phyloP scores from a whole-genome alignment of 2,888 invertebrate genomes.

The Ditula angustiorana region DNA sequence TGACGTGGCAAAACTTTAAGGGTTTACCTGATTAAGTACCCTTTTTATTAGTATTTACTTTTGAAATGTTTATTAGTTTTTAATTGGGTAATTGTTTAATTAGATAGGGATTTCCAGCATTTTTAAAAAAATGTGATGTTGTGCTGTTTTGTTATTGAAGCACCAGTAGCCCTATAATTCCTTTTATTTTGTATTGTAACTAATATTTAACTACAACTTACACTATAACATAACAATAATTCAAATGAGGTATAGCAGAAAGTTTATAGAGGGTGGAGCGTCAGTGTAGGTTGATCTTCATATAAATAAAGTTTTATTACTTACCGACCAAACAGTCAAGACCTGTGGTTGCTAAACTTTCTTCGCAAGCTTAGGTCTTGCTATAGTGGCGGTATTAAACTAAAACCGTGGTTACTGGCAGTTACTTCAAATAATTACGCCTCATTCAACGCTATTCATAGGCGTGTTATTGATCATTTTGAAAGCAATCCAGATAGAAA shows the following conservation, averaged over 20 bases:
- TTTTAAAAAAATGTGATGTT: too few relatives aligned
- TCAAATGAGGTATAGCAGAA: constrained; percentile 9
- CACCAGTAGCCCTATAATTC: too few relatives aligned
- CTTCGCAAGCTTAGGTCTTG: background rate
- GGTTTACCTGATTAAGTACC: too few relatives aligned
- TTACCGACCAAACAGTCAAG: constrained; percentile 3
- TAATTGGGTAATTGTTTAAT: too few relatives aligned
- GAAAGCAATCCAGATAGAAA: constrained; percentile 33
- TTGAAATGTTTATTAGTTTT: too few relatives aligned
- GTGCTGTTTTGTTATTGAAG: too few relatives aligned
- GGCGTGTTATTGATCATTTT: constrained; percentile 29
- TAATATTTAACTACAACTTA: background rate
- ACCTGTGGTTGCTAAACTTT: background rate
- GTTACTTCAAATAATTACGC: constrained; percentile 32
- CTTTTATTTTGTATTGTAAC: too few relatives aligned
- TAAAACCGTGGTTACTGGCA: constrained; percentile 31
- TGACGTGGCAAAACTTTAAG: too few relatives aligned
- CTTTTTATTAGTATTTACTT: too few relatives aligned
- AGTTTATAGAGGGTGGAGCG: constrained; percentile 14
- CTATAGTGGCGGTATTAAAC: background rate
- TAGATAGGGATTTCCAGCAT: too few relatives aligned
- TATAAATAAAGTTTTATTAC: constrained; percentile 37
- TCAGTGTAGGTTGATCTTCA: constrained; percentile 31
- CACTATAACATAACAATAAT: constrained; percentile 1
- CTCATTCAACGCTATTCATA: constrained; percentile 32